Conservation (phyloP, 2,113 vertebrate genomes). For the Rhinoptilus africanus region DNA sequence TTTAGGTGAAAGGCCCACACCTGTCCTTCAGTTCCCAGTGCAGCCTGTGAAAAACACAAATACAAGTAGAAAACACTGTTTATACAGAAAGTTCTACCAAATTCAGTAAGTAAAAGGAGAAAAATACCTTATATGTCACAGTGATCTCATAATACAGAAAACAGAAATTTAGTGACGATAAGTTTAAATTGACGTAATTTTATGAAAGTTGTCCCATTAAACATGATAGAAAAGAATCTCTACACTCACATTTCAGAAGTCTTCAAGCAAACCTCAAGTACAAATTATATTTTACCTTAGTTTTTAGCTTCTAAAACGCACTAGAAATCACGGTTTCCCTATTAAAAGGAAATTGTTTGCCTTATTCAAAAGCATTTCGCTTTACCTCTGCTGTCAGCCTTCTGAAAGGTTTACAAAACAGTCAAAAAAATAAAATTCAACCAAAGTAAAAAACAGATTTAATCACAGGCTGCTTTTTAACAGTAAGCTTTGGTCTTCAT, state of each 20-base stretch:
- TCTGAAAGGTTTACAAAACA: neutral
- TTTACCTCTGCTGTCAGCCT: neutral
- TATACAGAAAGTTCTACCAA: neutral
- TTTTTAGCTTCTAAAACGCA: neutral
- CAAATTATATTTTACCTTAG: neutral
- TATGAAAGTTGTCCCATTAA: neutral
- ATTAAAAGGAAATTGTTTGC: neutral
- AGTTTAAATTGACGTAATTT: neutral
- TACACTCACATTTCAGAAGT: neutral
- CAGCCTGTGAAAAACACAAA: neutral
- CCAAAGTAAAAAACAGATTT: neutral
- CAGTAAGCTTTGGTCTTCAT: neutral
- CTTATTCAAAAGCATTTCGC: neutral
- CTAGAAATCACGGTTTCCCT: neutral
- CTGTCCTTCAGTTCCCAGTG: neutral
- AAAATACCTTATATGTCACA: neutral
- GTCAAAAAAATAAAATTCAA: neutral
- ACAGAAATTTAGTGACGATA: neutral
- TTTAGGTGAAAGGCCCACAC: neutral
- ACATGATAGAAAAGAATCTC: neutral
- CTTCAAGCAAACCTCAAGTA: neutral
- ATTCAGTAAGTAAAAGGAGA: neutral
- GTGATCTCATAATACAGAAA: neutral
- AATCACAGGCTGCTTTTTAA: neutral
- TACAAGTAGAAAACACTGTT: neutral